These are phyloP conservation scores for Philaenus spumarius DNA, from an alignment of 1,140 invertebrate genomes.

Conservation along the genomic window DNA sequence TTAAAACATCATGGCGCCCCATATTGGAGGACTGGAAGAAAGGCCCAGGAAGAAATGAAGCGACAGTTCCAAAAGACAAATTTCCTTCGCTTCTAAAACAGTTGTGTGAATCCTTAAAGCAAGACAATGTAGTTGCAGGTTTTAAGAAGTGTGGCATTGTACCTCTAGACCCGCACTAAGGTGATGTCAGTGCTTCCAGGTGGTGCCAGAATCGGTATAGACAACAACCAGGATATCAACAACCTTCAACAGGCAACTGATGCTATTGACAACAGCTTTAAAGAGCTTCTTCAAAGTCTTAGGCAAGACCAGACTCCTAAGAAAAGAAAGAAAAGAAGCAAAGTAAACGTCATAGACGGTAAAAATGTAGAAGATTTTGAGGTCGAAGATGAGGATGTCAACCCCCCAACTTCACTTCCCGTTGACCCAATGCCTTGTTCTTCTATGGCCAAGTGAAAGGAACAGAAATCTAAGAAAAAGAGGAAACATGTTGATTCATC, in stretches of 20 bases:
- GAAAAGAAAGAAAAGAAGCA: constrained; percentile 9
- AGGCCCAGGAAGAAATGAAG: constrained; percentile 20
- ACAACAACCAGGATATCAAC: constrained; percentile 8
- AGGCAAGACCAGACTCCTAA: constrained; percentile 11
- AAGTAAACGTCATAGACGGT: constrained; percentile 16
- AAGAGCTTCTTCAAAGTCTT: constrained; percentile 15
- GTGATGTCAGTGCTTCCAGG: constrained; percentile 27
- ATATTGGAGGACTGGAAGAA: constrained; percentile 34
- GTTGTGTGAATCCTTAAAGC: constrained; percentile 20
- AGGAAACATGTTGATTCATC: constrained; percentile 3
- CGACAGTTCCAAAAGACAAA: constrained; percentile 23
- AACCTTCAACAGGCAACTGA: constrained; percentile 11
- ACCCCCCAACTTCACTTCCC: constrained; percentile 9
- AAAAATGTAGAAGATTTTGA: constrained; percentile 14
- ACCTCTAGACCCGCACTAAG: constrained; percentile 27
- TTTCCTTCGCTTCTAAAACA: constrained; percentile 29
- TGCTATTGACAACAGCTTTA: constrained; percentile 15
- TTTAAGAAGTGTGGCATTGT: constrained; percentile 30
- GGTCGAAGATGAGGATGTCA: constrained; percentile 7
- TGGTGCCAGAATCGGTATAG: constrained; percentile 4
- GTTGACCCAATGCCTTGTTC: not conserved
- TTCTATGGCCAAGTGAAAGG: too few species aligned
- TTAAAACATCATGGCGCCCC: constrained; percentile 36
- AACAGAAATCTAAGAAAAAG: constrained; percentile 5
- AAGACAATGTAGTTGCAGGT: constrained; percentile 27